Evolutionary conservation across 2,888 invertebrate genomes (phyloP), one percentile per base, ranked within the genome.

Genomic region (Sicus ferrugineus): DNA sequence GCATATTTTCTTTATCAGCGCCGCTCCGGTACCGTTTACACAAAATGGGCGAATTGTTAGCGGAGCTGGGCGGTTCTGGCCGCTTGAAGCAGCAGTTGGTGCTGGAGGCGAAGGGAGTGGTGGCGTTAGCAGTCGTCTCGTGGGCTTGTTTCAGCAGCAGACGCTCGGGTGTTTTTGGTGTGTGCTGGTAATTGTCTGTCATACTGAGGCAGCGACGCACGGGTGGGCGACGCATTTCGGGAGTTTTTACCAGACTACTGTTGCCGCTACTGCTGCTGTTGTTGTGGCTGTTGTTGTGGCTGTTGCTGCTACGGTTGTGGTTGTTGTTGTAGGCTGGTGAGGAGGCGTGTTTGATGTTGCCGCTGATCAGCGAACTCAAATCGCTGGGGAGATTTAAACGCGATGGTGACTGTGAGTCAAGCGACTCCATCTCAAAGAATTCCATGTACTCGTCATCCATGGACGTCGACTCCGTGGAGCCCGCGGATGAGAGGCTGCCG

Each of bases 391-490:
- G 79, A 48, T 83, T 84, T 9, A 79, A 73, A 52, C 67, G 71
- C 31, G 70, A 31, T 28, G 88, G 87, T 6, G 68, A 48, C 50
- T 86, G 86, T 34, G 76, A 74, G 61, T 78, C 79, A 48, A 89
- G 78, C 38, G 87, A 84, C 66, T 90, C 90, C 78, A 89, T 85
- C 76, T 90, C 89, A 65, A 89, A 87, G 69, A 90, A 85, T 62
- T 91, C 90, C 79, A 89, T 86, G 59, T 83, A 83, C 77, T 89
- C 90, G 61, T 89, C 90, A 75, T 91, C 91, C 80, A 90, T 90
- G 79, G 88, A 87, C 1, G 75, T 73, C 23, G 89, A 89, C 70
- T 88, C 88, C 81, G 86, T 85, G 34, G 89, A 89, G 38, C 87
- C 87, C 16, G 69, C 71, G 4, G 84, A 83, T 4, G 88, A 88